These are phyloP conservation scores for Siniperca undulata DNA, from an alignment of 2,797 vertebrate species.

Conservation along the genomic window DNA sequence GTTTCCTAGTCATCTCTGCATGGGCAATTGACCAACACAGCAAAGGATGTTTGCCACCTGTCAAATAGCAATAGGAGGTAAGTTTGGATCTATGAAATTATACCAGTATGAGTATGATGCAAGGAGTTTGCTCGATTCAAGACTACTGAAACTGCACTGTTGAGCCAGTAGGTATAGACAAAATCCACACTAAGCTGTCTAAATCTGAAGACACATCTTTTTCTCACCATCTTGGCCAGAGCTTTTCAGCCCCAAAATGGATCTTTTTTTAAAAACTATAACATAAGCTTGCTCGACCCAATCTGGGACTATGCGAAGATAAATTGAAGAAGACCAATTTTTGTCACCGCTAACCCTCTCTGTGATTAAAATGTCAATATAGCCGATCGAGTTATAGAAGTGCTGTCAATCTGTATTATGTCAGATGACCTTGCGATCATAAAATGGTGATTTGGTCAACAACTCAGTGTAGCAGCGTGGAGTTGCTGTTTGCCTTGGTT, in stretches of 20 bases:
- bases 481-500: not conserved
- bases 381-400: no score
- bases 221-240: no score
- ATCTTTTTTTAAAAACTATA: not conserved
- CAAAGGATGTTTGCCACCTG: no score
- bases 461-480: not conserved
- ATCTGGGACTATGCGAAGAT: not conserved
- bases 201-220: not conserved
- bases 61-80: no score
- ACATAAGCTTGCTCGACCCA: not conserved
- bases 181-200: not conserved
- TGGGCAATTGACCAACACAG: no score
- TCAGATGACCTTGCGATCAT: no score
- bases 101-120: no score
- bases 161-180: not conserved
- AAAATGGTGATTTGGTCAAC: no score
- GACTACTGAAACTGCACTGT: not conserved
- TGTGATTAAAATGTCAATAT: conserved; percentile 13
- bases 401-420: no score
- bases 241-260: not conserved
- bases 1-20: no score
- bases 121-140: not conserved
- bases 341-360: not conserved
- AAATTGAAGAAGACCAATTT: not conserved
- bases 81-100: no score